Evolutionary conservation across 2,888 invertebrate species (phyloP), one percentile per base, ranked within the genome.

Genomic region (Elmis aenea): DNA sequence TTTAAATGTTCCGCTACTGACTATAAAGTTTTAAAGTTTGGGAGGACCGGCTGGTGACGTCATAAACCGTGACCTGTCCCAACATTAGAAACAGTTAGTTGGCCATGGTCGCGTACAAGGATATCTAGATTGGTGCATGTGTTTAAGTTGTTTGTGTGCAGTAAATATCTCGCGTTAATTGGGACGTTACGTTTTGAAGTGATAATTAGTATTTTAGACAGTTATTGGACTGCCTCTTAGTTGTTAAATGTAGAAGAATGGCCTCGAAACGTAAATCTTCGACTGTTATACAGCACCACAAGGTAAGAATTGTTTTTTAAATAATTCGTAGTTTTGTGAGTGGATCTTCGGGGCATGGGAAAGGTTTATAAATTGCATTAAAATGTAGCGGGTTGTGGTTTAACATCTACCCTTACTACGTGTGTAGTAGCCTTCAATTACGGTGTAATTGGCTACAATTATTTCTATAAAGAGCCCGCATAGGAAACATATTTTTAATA

Each of bases 221-320:
- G n/a, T n/a, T n/a, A n/a, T n/a, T n/a, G n/a, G n/a, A n/a, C n/a
- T n/a, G n/a, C n/a, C n/a, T n/a, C n/a, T n/a, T n/a, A n/a, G n/a
- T n/a, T n/a, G n/a, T n/a, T n/a, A n/a, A n/a, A n/a, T n/a, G n/a
- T n/a, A n/a, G n/a, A n/a, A n/a, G 59, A 54, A 81, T 82, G 82
- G 81, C 82, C 52, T 82, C 82, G 53, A 82, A 83, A 71, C 77
- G 81, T 68, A 82, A 82, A 75, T 78, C 81, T 63, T 81, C 81
- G 56, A 80, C 81, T 57, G 74, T 82, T 61, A 81, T 82, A 57
- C 83, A 82, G 71, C 83, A 82, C 69, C 67, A 66, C 50, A 68
- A 67, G 68, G 68, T 68, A 58, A 61, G 60, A 21, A 10, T 10
- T 24, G 26, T n/a, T n/a, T n/a, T n/a, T n/a, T n/a, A n/a, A n/a